Evolutionary conservation across 1,140 invertebrate species (phyloP).

Genomic region (Cataglyphis hispanica): DNA sequence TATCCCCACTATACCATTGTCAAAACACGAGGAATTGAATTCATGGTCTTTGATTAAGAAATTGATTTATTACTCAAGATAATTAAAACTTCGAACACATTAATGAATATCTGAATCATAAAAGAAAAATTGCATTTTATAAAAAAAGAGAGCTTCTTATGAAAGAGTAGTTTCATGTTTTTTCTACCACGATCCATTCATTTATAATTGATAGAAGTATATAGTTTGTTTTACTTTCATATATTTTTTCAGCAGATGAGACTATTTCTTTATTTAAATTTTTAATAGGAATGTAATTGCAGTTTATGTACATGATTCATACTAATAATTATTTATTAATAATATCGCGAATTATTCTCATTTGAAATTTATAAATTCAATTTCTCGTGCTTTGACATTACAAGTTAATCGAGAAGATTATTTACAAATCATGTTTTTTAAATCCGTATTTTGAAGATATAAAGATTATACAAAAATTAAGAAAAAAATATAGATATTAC

Average conservation of each 20-base stretch:
- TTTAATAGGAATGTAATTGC: neutral
- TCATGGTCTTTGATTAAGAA: neutral
- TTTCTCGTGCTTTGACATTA: no score
- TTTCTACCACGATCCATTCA: neutral
- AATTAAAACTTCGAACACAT: neutral
- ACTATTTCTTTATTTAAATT: neutral
- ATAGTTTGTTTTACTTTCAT: neutral
- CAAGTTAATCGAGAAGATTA: no score
- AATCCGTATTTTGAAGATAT: no score
- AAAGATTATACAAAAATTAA: no score
- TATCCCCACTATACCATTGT: neutral
- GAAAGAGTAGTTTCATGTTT: neutral
- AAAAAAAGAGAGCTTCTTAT: neutral
- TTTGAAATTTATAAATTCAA: neutral
- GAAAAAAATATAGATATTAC: no score
- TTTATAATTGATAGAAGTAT: neutral
- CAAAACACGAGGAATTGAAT: neutral
- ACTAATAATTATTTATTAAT: conserved; percentile 7
- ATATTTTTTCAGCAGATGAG: neutral
- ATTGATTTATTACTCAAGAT: neutral
- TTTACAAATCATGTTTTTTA: no score
- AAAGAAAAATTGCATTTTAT: neutral
- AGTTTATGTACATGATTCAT: neutral
- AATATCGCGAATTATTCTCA: neutral
- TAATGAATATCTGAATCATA: neutral